Evolutionary conservation across 2,888 invertebrate genomes (phyloP), one percentile per base, ranked within the genome.

Genomic region (Athetis lepigone): DNA sequence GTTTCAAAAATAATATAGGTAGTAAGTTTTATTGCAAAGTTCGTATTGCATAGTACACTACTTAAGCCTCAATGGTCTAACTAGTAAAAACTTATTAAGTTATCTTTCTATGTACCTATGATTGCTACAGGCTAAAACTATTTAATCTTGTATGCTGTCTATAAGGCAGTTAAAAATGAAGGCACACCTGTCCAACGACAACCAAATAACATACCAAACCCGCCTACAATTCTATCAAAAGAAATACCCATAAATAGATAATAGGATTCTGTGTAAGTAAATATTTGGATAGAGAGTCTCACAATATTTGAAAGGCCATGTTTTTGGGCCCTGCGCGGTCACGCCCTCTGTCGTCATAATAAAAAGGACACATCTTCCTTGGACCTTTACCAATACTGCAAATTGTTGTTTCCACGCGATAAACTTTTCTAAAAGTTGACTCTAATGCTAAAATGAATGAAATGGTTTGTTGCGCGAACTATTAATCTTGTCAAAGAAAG

Each of bases 401-500:
- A 95, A 94, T 94, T 94, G 91, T 91, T 88, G 87, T 91, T 94
- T 94, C 94, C 94, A 92, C 88, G 80, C 90, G 90, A 94, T 94
- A 92, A 92, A 93, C 45, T 92, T 91, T 90, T 89, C 83, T 87
- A 86, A 92, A 90, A 90, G 86, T 89, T 80, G 69, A 78, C 82
- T 85, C 78, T 80, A 75, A 78, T 80, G 75, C 74, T 83, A 74
- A 79, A 83, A 83, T 87, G 85, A 85, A 89, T 85, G 83, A 82
- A 85, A 84, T 81, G 68, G 80, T 79, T 81, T 77, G 82, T 76
- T 69, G 63, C 68, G 77, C 76, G 70, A 80, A 89, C 92, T 88
- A 95, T 95, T 93, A 93, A 94, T 94, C 93, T 90, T 79, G 79
- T 79, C 85, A 77, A 86, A 91, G 88, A 88, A 90, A 84, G 81